Evolutionary conservation across 2,797 vertebrate genomes (phyloP), one percentile per base, ranked within the genome.

Genomic region (Diceros bicornis): DNA sequence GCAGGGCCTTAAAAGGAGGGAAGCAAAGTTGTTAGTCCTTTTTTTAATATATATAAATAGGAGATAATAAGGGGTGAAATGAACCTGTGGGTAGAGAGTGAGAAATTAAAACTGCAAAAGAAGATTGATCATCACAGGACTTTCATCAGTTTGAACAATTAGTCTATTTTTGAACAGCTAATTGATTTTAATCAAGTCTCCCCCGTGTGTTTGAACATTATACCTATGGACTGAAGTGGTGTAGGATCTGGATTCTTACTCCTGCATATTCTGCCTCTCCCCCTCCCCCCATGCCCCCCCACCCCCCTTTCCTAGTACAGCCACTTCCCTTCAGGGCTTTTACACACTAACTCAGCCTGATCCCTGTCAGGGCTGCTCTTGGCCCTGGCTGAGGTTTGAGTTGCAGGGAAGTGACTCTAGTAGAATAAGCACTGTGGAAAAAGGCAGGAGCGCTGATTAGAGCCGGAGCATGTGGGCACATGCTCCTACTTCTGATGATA

Each of bases 241-340:
- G 2, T 10, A 25, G 4, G 20, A 59, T 44, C 66, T 87, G 55
- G 5, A 29, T 61, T 93, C 7, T 44, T 81, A 66, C 9, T 61
- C 20, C 16, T 2, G 13, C 7, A 0, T 34, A 32, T 41, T 44
- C 29, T 27, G 8, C 55, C 25, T 17, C 5, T 44, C 4, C 7
- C 25, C 10, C 4, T 20, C 5, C 5, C 4, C 5, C 7, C 18
- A 21, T 0, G 32, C 8, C 52, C 61, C 27, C 2, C 50, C 50
- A 50, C 3, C 12, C 47, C 23, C 66, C 32, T 27, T 62, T 52
- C 21, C 12, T 59, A 59, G 29, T 66, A 37, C 7, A 44, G 2
- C 47, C 50, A 17, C 27, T 41, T 75, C 18, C 20, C 18, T 78
- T 50, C 44, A 79, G 18, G n/a, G 34, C 57, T 82, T 62, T 44